Conservation (phyloP, 30 jellyfish, hydroid and myxozoan genomes). For the Hydractinia echinata region DNA sequence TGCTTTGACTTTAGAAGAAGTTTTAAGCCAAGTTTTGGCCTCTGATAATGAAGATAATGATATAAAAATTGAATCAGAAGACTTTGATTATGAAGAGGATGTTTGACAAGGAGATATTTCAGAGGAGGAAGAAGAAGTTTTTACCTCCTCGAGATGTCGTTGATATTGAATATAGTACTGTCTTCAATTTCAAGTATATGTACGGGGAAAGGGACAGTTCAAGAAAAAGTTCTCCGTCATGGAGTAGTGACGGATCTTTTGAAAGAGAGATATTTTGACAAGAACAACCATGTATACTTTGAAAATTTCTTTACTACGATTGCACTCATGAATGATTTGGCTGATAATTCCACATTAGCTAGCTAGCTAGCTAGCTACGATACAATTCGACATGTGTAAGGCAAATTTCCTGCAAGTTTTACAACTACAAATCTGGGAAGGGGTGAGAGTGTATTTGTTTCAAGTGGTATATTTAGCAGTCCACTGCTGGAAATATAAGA, state of each 20-base stretch:
- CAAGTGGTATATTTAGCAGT: neutral
- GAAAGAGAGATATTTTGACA: constrained; percentile 1
- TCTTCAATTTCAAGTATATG: neutral
- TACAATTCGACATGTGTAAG: neutral
- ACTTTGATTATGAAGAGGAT: neutral
- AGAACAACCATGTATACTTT: constrained; percentile 23
- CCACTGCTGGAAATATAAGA: constrained; percentile 25
- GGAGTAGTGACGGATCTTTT: neutral
- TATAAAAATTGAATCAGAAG: constrained; percentile 3
- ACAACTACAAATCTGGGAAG: neutral
- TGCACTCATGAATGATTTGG: neutral
- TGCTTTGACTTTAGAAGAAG: constrained; percentile 5
- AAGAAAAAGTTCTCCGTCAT: neutral
- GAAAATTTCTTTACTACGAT: constrained; percentile 17
- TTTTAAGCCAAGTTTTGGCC: constrained; percentile 9
- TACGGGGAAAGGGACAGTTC: neutral
- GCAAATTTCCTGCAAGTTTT: neutral
- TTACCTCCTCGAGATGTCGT: neutral
- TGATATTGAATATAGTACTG: neutral
- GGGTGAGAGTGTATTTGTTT: neutral
- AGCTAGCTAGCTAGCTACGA: too few species aligned
- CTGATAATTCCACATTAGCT: neutral
- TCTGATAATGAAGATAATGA: constrained; percentile 3
- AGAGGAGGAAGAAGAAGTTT: constrained; percentile 8
- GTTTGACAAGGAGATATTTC: neutral